Evolutionary conservation across 2,888 invertebrate species (phyloP).

Genomic region (Deroplatys truncata): DNA sequence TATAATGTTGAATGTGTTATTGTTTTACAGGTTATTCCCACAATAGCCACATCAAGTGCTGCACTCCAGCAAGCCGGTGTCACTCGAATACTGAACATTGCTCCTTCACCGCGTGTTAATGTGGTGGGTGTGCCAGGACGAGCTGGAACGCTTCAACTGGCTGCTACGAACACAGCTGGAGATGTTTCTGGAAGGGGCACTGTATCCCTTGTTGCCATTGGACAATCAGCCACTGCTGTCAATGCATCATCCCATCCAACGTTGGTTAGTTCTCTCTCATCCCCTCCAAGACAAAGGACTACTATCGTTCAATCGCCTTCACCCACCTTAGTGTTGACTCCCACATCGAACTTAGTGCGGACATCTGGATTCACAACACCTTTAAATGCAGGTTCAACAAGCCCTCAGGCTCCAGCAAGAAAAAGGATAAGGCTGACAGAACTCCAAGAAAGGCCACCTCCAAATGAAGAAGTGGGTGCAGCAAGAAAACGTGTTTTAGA

Average conservation of each 20-base stretch:
- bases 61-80: constrained; percentile 47
- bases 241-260: constrained; percentile 32
- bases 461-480: constrained; percentile 48
- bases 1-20: background rate
- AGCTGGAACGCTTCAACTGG: constrained; percentile 18
- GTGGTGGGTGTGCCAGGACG: constrained; percentile 23
- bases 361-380: constrained; percentile 25
- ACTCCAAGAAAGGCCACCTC: constrained; percentile 41
- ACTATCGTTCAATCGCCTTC: constrained; percentile 19
- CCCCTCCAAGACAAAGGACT: constrained; percentile 29
- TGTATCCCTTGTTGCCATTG: constrained; percentile 29
- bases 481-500: constrained; percentile 67
- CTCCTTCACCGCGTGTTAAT: constrained; percentile 26
- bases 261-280: constrained; percentile 31
- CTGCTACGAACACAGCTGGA: background rate
- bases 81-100: constrained; percentile 51
- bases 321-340: constrained; percentile 19
- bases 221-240: constrained; percentile 17
- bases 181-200: constrained; percentile 22
- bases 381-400: constrained; percentile 34
- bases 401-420: constrained; percentile 43
- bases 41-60: constrained; percentile 40
- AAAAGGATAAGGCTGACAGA: constrained; percentile 47
- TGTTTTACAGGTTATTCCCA: constrained; percentile 40
- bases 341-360: constrained; percentile 20